Evolutionary conservation across 1,140 invertebrate species (phyloP).

Genomic region (Magallana ariakensis): DNA sequence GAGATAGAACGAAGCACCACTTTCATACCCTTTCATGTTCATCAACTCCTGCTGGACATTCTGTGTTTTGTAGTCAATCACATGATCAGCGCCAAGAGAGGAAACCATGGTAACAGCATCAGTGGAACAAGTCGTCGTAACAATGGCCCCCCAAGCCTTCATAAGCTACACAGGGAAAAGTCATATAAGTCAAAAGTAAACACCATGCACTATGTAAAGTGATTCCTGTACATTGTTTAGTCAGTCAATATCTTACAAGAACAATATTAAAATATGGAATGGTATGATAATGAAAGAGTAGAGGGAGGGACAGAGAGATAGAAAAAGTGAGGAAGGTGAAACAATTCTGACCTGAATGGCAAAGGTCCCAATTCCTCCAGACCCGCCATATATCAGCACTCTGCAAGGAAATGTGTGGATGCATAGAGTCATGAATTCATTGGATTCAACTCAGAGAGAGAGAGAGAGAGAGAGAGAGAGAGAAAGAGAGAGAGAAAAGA

Average conservation of each 20-base stretch:
- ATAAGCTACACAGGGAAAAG: conserved; percentile 81
- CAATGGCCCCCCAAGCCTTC: conserved; percentile 87
- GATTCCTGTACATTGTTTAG: too few species aligned
- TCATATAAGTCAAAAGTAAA: too few species aligned
- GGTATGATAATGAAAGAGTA: too few species aligned
- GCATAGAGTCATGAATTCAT: conserved; percentile 28
- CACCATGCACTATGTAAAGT: too few species aligned
- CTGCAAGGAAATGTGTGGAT: conserved; percentile 75
- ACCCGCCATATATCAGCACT: conserved; percentile 91
- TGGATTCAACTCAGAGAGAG: too few species aligned
- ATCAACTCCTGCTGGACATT: conserved; percentile 83
- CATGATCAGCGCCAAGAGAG: conserved; percentile 86
- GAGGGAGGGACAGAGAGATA: too few species aligned
- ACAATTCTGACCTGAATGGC: conserved; percentile 85
- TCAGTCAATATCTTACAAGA: too few species aligned
- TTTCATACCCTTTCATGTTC: conserved; percentile 85
- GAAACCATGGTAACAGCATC: conserved; percentile 86
- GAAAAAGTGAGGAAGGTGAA: too few species aligned
- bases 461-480: too few species aligned
- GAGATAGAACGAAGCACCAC: not conserved
- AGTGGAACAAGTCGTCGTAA: conserved; percentile 87
- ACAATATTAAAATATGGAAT: too few species aligned
- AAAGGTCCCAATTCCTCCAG: conserved; percentile 93
- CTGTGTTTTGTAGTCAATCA: conserved; percentile 89
- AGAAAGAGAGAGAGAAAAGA: too few species aligned